phyloP scores from a whole-genome alignment of 2,888 invertebrate genomes.

The Agrilus mali region DNA sequence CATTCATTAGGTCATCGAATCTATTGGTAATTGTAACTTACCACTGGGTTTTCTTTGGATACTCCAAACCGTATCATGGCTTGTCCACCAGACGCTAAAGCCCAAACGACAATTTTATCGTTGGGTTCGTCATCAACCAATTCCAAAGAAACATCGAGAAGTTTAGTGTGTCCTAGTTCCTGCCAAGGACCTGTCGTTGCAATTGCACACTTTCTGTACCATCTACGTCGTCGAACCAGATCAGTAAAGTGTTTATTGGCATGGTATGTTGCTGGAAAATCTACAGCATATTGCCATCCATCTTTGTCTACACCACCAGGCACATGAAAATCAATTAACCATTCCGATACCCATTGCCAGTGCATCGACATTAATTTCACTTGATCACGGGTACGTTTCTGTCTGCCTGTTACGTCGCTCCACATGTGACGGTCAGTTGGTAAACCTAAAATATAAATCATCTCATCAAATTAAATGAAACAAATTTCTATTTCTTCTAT shows the following conservation, averaged over 20 bases:
- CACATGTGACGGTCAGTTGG: constrained; percentile 84
- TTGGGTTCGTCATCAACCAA: constrained; percentile 36
- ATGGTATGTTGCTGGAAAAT: constrained; percentile 81
- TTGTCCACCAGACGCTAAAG: constrained; percentile 75
- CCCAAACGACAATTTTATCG: constrained; percentile 59
- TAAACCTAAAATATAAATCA: constrained; percentile 39
- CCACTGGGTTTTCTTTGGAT: constrained; percentile 56
- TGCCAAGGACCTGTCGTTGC: constrained; percentile 81
- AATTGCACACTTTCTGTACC: constrained; percentile 73
- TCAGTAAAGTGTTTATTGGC: constrained; percentile 78
- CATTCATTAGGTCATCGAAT: too few species aligned
- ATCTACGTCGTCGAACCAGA: constrained; percentile 71
- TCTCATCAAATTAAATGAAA: too few species aligned
- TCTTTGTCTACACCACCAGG: constrained; percentile 82
- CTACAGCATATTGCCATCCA: constrained; percentile 92
- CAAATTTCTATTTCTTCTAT: too few species aligned
- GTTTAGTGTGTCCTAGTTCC: constrained; percentile 73
- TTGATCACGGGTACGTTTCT: constrained; percentile 73
- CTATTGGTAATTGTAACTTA: constrained; percentile 29
- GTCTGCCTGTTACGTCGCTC: constrained; percentile 78
- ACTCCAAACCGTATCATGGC: constrained; percentile 73
- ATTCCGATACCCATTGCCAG: constrained; percentile 88
- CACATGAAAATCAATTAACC: constrained; percentile 84
- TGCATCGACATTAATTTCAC: constrained; percentile 74
- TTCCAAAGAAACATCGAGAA: constrained; percentile 58